These are phyloP conservation scores for Phoxinus dragarum DNA, from an alignment of 2,797 vertebrate genomes.

Conservation along the genomic window DNA sequence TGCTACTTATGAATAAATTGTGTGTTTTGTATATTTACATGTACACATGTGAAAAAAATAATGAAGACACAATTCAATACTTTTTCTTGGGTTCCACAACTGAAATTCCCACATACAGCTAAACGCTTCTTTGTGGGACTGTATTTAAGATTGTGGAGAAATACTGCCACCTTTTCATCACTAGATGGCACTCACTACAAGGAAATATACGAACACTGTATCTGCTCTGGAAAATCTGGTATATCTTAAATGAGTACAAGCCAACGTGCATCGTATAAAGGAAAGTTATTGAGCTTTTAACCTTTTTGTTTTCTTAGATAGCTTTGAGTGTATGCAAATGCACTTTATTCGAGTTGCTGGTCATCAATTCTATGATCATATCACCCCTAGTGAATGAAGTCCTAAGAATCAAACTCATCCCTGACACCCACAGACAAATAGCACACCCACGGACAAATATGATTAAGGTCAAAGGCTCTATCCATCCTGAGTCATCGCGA, in stretches of 20 bases:
- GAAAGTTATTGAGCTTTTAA: not conserved
- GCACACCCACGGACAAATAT: conserved; percentile 22
- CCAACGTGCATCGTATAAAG: not conserved
- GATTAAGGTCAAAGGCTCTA: conserved; percentile 33
- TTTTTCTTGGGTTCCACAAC: not conserved
- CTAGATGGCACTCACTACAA: conserved; percentile 74
- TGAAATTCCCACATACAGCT: not conserved
- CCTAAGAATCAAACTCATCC: conserved; percentile 30
- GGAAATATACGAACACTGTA: conserved; percentile 46
- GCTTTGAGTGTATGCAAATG: not conserved
- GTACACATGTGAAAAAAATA: not conserved
- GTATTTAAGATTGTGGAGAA: not conserved
- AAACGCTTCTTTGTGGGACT: not conserved
- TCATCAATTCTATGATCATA: not conserved
- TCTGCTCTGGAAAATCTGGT: not conserved
- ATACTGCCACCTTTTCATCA: conserved; percentile 47
- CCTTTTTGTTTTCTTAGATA: not conserved
- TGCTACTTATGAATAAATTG: not conserved
- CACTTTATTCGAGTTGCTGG: not conserved
- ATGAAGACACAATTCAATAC: not conserved
- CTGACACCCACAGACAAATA: conserved; percentile 22
- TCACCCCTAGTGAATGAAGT: conserved; percentile 4
- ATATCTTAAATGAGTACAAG: not conserved
- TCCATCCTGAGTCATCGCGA: conserved; percentile 15
- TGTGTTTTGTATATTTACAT: not conserved